A percentile compares a stretch with the other conserved stretches of the same genome.
These are phyloP conservation scores for Solea senegalensis DNA, from an alignment of 2,113 vertebrate species.

Conservation along the genomic window DNA sequence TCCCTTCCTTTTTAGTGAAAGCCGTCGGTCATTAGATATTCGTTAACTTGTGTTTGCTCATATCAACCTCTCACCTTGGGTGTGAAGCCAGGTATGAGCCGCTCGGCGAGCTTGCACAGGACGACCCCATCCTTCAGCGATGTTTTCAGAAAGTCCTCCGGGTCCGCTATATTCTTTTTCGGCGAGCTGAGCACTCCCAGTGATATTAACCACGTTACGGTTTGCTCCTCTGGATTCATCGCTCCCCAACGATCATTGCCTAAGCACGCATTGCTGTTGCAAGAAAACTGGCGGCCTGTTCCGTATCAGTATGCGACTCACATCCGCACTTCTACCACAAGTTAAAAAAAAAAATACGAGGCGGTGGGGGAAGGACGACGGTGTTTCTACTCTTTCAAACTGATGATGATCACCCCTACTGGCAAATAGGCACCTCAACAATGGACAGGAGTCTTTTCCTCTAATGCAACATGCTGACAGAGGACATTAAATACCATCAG, in stretches of 20 bases:
- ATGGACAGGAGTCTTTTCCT: conserved; percentile 15
- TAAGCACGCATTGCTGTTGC: conserved; percentile 44
- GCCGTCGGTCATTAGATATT: conserved; percentile 14
- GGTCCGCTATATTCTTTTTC: conserved; percentile 94
- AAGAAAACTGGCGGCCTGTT: conserved; percentile 60
- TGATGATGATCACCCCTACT: conserved; percentile 75
- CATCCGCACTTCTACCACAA: conserved; percentile 88
- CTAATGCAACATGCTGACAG: conserved; percentile 8
- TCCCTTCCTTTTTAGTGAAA: conserved; percentile 36
- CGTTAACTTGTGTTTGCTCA: conserved; percentile 15
- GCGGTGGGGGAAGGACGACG: conserved; percentile 36
- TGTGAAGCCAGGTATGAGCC: conserved; percentile 87
- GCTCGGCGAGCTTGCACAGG: conserved; percentile 90
- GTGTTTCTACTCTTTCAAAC: conserved; percentile 46
- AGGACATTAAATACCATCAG: neutral
- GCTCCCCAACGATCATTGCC: conserved; percentile 57
- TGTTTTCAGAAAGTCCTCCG: conserved; percentile 90
- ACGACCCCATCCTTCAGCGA: conserved; percentile 94
- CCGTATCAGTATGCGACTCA: conserved; percentile 82
- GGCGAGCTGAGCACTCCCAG: conserved; percentile 95
- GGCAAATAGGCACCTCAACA: conserved; percentile 68
- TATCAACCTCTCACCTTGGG: conserved; percentile 85
- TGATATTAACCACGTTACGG: conserved; percentile 97
- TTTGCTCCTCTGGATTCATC: conserved; percentile 96
- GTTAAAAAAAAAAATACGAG: conserved; percentile 48